Conservation (phyloP, 2,888 invertebrate genomes). For the Drosophila macrospina region DNA sequence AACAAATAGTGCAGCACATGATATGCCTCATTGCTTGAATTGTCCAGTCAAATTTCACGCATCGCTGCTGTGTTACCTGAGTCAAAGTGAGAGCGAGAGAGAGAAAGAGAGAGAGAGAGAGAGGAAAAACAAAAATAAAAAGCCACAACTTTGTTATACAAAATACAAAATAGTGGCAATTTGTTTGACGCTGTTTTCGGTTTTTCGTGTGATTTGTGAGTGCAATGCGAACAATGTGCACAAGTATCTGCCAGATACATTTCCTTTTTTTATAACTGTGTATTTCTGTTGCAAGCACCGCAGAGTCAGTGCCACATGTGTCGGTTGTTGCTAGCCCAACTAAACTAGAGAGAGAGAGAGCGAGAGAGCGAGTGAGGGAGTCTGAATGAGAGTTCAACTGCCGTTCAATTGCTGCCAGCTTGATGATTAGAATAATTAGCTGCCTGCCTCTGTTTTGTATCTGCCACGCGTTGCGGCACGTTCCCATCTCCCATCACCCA, state of each 20-base stretch:
- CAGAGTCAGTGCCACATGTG: slow-evolving; percentile 52
- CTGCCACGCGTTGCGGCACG: slow-evolving; percentile 70
- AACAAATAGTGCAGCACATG: slow-evolving; percentile 36
- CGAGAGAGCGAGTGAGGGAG: background rate
- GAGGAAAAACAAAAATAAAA: slow-evolving; percentile 16
- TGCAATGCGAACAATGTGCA: slow-evolving; percentile 19
- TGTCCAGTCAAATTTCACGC: slow-evolving; percentile 70
- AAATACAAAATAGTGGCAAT: slow-evolving; percentile 68
- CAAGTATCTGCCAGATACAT: slow-evolving; percentile 37
- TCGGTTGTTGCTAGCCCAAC: slow-evolving; percentile 31
- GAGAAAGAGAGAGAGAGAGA: background rate
- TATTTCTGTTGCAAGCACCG: slow-evolving; percentile 23
- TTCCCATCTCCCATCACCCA: slow-evolving; percentile 51
- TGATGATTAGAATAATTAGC: slow-evolving; percentile 69
- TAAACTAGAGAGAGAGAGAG: background rate
- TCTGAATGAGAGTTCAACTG: slow-evolving; percentile 61
- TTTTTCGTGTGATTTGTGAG: slow-evolving; percentile 53
- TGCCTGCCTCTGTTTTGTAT: slow-evolving; percentile 55
- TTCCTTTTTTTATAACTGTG: background rate
- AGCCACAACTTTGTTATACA: slow-evolving; percentile 70
- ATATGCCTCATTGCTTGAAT: slow-evolving; percentile 68
- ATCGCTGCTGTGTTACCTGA: slow-evolving; percentile 44
- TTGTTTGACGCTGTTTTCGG: slow-evolving; percentile 58
- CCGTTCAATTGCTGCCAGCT: slow-evolving; percentile 71
- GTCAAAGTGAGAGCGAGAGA: background rate